phyloP scores from a whole-genome alignment of 1,140 invertebrate genomes.

The Grapholita molesta region DNA sequence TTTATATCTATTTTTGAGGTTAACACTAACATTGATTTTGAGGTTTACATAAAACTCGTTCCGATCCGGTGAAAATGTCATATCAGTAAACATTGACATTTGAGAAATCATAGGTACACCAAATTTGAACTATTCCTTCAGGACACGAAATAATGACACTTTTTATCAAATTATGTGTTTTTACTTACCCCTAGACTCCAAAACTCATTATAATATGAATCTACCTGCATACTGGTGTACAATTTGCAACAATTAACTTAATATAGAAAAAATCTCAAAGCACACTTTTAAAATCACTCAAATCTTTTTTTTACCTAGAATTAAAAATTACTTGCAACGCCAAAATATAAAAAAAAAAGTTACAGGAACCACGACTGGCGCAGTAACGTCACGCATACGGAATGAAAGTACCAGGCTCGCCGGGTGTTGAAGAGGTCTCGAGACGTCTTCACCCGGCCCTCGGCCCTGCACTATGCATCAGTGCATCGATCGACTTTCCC shows the following conservation, averaged over 20 bases:
- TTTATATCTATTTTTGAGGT: too few relatives aligned
- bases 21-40: too few relatives aligned
- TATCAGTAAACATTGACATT: too few relatives aligned
- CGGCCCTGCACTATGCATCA: constrained; percentile 44
- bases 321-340: not conserved
- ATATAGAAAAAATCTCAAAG: too few relatives aligned
- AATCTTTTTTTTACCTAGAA: not conserved
- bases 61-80: too few relatives aligned
- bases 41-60: too few relatives aligned
- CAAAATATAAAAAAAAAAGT: not conserved
- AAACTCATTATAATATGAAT: constrained; percentile 31
- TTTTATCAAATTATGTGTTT: not conserved
- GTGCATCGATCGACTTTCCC: constrained; percentile 55
- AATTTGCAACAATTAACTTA: not conserved
- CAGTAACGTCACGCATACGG: constrained; percentile 1
- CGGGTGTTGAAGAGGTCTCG: constrained; percentile 23
- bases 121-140: too few relatives aligned
- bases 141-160: not conserved
- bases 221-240: constrained; percentile 18
- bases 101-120: too few relatives aligned
- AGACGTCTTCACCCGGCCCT: constrained; percentile 34
- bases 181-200: constrained; percentile 37
- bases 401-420: constrained; percentile 29
- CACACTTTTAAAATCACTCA: not conserved
- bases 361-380: not conserved